A percentile compares a stretch with the other conserved stretches of the same genome.
Evolutionary conservation across 2,113 vertebrate species (phyloP).

Genomic region (Aegypius monachus): DNA sequence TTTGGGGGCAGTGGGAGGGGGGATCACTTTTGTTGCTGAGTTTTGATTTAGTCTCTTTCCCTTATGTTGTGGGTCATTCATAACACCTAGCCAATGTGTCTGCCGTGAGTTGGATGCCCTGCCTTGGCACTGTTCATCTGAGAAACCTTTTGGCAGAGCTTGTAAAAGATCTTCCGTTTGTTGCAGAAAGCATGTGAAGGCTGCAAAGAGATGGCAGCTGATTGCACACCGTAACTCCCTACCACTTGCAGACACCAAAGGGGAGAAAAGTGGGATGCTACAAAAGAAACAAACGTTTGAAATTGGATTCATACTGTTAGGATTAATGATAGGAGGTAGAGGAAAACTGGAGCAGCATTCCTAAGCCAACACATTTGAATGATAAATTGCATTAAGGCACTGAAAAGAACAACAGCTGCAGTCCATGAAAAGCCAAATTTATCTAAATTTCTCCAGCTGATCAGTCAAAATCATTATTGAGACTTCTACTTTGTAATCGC

Average conservation of each 20-base stretch:
- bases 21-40: not conserved
- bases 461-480: constrained; percentile 64
- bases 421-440: constrained; percentile 71
- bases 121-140: not conserved
- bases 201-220: not conserved
- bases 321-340: constrained; percentile 64
- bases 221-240: not conserved
- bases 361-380: constrained; percentile 59
- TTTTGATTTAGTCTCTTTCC: not conserved
- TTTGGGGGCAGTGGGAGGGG: accelerated
- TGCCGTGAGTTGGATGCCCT: not conserved
- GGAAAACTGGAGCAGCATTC: constrained; percentile 40
- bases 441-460: constrained; percentile 76
- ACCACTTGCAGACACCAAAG: not conserved
- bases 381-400: constrained; percentile 70
- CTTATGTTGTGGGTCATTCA: not conserved
- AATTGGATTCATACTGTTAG: constrained; percentile 65
- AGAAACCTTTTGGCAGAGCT: constrained; percentile 1
- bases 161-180: not conserved
- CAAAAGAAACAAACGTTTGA: constrained; percentile 41
- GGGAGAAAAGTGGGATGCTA: constrained; percentile 19
- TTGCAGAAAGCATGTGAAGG: not conserved
- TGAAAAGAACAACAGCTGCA: constrained; percentile 74
- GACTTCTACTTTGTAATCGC: constrained; percentile 11
- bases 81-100: not conserved